phyloP scores from a whole-genome alignment of 2,888 invertebrate genomes.

The Eurytoma adleriae region DNA sequence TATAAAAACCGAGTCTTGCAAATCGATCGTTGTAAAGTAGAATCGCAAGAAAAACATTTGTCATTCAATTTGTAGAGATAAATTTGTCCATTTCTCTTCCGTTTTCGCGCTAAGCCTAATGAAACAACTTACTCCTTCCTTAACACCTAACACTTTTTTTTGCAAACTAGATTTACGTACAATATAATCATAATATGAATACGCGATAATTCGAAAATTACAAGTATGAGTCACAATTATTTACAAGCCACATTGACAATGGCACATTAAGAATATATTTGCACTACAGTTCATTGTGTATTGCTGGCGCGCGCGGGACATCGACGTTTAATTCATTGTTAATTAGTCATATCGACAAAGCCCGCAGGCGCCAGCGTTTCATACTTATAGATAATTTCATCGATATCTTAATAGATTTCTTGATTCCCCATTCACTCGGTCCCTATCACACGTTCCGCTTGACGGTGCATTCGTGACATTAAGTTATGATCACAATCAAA shows the following conservation, averaged over 20 bases:
- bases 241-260: constrained; percentile 74
- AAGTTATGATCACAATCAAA: constrained; percentile 69
- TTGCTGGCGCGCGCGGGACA: constrained; percentile 45
- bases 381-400: constrained; percentile 45
- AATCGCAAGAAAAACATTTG: constrained; percentile 49
- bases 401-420: constrained; percentile 36
- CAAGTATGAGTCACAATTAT: constrained; percentile 66
- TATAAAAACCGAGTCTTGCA: constrained; percentile 48
- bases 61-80: constrained; percentile 51
- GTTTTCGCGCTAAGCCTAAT: constrained; percentile 36
- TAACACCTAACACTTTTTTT: constrained; percentile 8
- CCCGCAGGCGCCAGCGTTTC: constrained; percentile 21
- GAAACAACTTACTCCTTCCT: constrained; percentile 47
- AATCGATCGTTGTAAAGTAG: constrained; percentile 48
- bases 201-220: constrained; percentile 55
- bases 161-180: constrained; percentile 48
- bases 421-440: constrained; percentile 34
- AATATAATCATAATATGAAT: constrained; percentile 41
- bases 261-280: constrained; percentile 75
- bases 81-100: constrained; percentile 31
- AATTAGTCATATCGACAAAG: constrained; percentile 48
- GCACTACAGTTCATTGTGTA: constrained; percentile 68
- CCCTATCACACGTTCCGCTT: constrained; percentile 36
- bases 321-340: constrained; percentile 47
- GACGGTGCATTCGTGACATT: constrained; percentile 55